These are phyloP conservation scores for Caenorhabditis doughertyi DNA, from an alignment of 2,888 invertebrate genomes.

Conservation along the genomic window DNA sequence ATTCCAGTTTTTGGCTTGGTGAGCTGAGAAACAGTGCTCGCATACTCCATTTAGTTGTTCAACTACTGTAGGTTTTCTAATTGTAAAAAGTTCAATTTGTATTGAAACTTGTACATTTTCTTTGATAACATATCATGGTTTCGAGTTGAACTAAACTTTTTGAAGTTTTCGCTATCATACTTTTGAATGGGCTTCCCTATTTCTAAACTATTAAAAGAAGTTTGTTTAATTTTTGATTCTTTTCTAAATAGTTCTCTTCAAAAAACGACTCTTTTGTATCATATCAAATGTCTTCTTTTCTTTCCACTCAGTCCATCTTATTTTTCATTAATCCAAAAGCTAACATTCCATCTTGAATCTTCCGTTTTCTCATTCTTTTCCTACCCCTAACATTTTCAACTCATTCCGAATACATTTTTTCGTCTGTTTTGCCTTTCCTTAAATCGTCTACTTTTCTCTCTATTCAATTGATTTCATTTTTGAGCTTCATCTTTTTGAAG, in stretches of 20 bases:
- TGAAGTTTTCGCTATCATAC: too few species aligned
- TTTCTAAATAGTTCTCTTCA: slow-evolving; percentile 5
- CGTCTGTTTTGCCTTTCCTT: slow-evolving; percentile 2
- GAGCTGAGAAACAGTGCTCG: not conserved
- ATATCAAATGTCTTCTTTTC: slow-evolving; percentile 27
- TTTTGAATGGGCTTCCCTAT: too few species aligned
- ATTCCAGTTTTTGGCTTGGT: slow-evolving; percentile 1
- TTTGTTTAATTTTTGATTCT: slow-evolving; percentile 32
- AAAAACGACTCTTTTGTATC: slow-evolving; percentile 18
- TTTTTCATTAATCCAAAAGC: slow-evolving; percentile 32
- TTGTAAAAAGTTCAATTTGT: too few species aligned
- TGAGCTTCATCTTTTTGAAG: too few species aligned
- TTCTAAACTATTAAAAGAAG: not conserved
- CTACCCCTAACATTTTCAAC: slow-evolving; percentile 1
- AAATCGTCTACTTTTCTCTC: not conserved
- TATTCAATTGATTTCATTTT: slow-evolving; percentile 34
- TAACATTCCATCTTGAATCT: slow-evolving; percentile 27
- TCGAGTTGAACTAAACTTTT: too few species aligned
- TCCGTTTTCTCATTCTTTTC: slow-evolving; percentile 6
- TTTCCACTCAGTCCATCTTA: slow-evolving; percentile 10
- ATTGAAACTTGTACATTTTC: too few species aligned
- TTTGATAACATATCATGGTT: too few species aligned
- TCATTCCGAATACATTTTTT: slow-evolving; percentile 15
- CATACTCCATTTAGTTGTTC: too few species aligned
- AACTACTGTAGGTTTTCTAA: too few species aligned